Percentiles rank a stretch among this genome's conserved stretches.
Conservation (phyloP, 2,113 vertebrate species). For the Syrmaticus mikado region DNA sequence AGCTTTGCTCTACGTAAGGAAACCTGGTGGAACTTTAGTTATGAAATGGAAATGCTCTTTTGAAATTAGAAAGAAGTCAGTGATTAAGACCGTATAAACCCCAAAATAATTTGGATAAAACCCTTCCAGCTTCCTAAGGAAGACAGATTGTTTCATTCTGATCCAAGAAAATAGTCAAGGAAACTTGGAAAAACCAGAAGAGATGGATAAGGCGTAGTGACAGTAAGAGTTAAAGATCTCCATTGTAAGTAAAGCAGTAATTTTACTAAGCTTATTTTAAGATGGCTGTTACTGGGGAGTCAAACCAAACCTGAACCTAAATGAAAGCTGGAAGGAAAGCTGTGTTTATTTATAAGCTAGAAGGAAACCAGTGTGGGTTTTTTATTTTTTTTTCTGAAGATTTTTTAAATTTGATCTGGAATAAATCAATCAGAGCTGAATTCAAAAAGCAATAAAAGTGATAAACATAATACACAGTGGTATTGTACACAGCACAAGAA, state of each 20-base stretch:
- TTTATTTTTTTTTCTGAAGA: not conserved
- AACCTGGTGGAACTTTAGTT: conserved; percentile 31
- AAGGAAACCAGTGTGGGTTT: not conserved
- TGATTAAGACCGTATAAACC: conserved; percentile 59
- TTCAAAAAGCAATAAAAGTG: not conserved
- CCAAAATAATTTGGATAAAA: not conserved
- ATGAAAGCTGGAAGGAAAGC: not conserved
- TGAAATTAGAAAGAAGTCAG: conserved; percentile 49
- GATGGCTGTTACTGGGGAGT: not conserved
- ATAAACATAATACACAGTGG: not conserved
- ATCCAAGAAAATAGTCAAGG: conserved; percentile 8
- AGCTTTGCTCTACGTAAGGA: conserved; percentile 36
- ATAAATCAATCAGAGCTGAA: not conserved
- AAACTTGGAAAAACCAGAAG: conserved; percentile 16
- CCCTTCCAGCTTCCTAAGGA: not conserved
- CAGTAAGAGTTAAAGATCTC: conserved; percentile 40
- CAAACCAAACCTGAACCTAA: not conserved
- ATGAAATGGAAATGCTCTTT: conserved; percentile 44
- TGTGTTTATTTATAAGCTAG: not conserved
- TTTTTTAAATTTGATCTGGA: not conserved
- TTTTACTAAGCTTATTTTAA: conserved; percentile 15
- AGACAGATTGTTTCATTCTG: not conserved
- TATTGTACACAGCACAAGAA: not conserved
- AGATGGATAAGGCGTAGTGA: not conserved
- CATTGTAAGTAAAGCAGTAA: conserved; percentile 13